Conservation (phyloP, 2,797 vertebrate genomes). For the Eidolon dupreanum region DNA sequence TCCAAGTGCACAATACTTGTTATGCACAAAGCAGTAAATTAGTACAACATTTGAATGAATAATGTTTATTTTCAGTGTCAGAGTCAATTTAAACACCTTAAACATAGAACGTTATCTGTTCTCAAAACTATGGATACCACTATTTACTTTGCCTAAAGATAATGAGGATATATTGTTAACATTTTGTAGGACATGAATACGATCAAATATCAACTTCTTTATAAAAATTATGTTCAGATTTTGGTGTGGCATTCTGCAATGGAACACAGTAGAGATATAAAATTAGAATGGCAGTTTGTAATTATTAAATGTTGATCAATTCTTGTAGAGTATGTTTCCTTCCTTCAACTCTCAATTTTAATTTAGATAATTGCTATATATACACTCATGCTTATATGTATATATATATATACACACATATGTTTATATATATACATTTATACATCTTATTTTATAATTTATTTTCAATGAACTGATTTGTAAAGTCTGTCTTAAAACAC, state of each 20-base stretch:
- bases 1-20: not conserved
- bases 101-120: not conserved
- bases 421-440: not conserved
- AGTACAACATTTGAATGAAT: not conserved
- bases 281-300: not conserved
- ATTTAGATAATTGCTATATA: not conserved
- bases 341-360: not conserved
- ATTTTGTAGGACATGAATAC: not conserved
- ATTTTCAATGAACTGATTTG: not conserved
- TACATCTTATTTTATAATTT: not conserved
- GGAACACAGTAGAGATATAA: not conserved
- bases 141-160: not conserved
- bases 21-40: not conserved
- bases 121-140: not conserved
- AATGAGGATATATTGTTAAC: not conserved
- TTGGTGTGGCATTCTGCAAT: not conserved
- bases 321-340: not conserved
- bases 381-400: not conserved
- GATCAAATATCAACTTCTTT: not conserved
- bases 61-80: not conserved
- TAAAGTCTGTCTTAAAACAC: not conserved
- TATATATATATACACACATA: not conserved
- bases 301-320: not conserved
- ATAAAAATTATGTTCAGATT: not conserved
- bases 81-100: not conserved